Conservation (phyloP, 1,140 invertebrate genomes). For the Bombus waltoni region DNA sequence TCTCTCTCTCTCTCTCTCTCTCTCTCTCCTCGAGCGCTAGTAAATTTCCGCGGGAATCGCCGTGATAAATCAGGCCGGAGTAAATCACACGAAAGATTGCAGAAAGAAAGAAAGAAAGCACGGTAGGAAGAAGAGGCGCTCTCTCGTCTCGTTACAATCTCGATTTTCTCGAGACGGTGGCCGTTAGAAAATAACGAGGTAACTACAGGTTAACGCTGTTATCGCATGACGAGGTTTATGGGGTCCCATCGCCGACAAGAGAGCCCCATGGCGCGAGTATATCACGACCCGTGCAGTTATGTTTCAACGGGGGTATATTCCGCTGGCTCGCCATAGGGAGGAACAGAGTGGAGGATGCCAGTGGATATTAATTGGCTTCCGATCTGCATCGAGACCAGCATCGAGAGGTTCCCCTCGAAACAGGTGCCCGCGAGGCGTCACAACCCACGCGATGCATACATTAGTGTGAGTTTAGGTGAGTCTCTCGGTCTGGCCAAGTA, state of each 20-base stretch:
- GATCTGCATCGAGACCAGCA: slow-evolving; percentile 65
- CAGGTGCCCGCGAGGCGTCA: slow-evolving; percentile 49
- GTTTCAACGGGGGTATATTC: slow-evolving; percentile 71
- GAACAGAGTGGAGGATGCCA: neutral
- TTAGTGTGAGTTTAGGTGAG: neutral
- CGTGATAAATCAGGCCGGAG: slow-evolving; percentile 21
- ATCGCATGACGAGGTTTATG: slow-evolving; percentile 71
- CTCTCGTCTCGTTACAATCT: slow-evolving; percentile 57
- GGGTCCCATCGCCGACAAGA: slow-evolving; percentile 73
- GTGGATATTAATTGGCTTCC: slow-evolving; percentile 81
- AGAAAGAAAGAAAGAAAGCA: slow-evolving; percentile 7
- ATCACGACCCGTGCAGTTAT: slow-evolving; percentile 69
- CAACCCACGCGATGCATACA: neutral
- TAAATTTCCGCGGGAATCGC: slow-evolving; percentile 37
- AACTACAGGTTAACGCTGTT: slow-evolving; percentile 70
- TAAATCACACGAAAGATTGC: slow-evolving; percentile 43
- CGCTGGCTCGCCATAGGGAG: slow-evolving; percentile 32
- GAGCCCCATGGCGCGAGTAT: slow-evolving; percentile 76
- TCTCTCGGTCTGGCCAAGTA: neutral
- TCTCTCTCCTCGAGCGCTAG: neutral
- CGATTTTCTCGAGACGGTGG: slow-evolving; percentile 40
- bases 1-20: no score
- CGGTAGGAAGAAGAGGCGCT: no score
- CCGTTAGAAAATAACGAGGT: slow-evolving; percentile 64
- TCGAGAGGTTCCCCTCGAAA: slow-evolving; percentile 55